A percentile compares a stretch with the other conserved stretches of the same genome.
These are phyloP conservation scores for Corythaixoides concolor DNA, from an alignment of 2,113 vertebrate species.

Conservation along the genomic window DNA sequence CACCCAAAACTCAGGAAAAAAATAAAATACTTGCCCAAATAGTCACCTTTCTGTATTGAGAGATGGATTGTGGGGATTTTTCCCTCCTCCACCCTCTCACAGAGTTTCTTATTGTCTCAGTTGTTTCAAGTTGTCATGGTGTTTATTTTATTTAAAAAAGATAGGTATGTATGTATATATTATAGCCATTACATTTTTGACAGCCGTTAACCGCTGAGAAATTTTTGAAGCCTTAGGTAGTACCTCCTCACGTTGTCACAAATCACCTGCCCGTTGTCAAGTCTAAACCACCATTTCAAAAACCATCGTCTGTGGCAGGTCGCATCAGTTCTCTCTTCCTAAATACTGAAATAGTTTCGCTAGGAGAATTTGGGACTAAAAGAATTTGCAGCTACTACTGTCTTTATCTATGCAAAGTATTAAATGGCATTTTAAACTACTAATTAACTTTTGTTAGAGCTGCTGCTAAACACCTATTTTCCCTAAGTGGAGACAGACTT, in stretches of 20 bases:
- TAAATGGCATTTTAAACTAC: neutral
- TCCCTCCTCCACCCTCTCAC: neutral
- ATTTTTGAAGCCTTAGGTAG: neutral
- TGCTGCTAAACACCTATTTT: neutral
- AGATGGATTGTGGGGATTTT: neutral
- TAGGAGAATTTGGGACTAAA: neutral
- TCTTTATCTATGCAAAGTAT: neutral
- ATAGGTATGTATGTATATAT: neutral
- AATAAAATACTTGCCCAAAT: neutral
- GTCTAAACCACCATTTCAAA: neutral
- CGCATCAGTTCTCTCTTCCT: neutral
- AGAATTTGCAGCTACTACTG: neutral
- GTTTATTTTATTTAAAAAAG: neutral
- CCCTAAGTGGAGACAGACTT: neutral
- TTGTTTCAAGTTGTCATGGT: neutral
- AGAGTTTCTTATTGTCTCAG: neutral
- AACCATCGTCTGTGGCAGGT: neutral
- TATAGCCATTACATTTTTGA: neutral
- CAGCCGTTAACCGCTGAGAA: neutral
- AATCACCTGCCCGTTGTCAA: neutral
- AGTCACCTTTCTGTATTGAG: neutral
- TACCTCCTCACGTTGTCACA: neutral
- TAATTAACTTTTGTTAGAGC: neutral
- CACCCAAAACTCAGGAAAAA: neutral
- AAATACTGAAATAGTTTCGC: neutral